These are phyloP conservation scores for Aspiorhynchus laticeps DNA, from an alignment of 2,113 vertebrate species.

Conservation along the genomic window DNA sequence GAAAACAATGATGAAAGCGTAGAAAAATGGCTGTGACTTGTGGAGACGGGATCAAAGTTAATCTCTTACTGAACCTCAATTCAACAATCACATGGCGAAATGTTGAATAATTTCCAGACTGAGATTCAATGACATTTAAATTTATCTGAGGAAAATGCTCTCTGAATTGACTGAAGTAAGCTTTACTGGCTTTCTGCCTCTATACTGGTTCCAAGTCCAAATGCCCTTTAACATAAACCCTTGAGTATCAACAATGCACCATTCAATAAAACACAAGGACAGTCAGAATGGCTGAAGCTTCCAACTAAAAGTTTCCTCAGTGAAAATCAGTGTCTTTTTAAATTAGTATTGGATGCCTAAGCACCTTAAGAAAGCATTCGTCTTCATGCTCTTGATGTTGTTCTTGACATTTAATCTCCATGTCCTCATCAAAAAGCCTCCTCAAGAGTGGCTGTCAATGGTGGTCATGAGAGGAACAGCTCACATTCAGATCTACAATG, in stretches of 20 bases:
- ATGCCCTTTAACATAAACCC: conserved; percentile 25
- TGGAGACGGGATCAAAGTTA: not conserved
- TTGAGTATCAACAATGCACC: conserved; percentile 4
- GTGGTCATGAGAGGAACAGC: not conserved
- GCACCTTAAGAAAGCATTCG: not conserved
- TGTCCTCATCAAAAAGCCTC: not conserved
- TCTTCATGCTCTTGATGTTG: not conserved
- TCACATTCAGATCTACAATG: not conserved
- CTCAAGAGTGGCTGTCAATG: not conserved
- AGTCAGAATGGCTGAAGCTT: not conserved
- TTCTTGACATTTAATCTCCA: not conserved
- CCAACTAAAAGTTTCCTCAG: not conserved
- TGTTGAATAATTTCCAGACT: not conserved
- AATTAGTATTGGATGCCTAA: not conserved
- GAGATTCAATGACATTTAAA: conserved; percentile 33
- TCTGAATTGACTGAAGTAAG: conserved; percentile 13
- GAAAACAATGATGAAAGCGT: conserved; percentile 7
- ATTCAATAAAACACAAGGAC: not conserved
- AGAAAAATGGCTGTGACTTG: not conserved
- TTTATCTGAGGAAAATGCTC: conserved; percentile 9
- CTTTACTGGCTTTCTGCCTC: conserved; percentile 22
- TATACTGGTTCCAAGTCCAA: conserved; percentile 2
- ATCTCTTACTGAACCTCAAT: not conserved
- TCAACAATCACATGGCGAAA: not conserved
- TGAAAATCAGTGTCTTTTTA: conserved; percentile 12